Evolutionary conservation across 2,888 invertebrate species (phyloP).

Genomic region (Sarcophaga subvicina): DNA sequence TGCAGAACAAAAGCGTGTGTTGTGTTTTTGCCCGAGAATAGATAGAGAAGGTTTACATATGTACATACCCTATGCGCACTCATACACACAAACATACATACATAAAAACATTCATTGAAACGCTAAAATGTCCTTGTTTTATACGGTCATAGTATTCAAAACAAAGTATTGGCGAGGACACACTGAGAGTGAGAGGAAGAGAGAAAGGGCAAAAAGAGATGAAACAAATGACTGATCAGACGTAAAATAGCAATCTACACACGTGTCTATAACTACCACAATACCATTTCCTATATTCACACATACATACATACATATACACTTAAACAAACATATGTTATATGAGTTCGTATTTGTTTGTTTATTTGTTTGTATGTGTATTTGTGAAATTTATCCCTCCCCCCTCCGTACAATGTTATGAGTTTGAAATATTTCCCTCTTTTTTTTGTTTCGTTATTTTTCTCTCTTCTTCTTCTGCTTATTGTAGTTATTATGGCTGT

Average conservation of each 20-base stretch:
- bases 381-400: constrained; percentile 19
- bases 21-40: constrained; percentile 48
- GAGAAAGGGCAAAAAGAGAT: constrained; percentile 2
- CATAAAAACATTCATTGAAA: not conserved
- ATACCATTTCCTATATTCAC: not conserved
- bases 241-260: constrained; percentile 48
- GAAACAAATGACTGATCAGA: constrained; percentile 53
- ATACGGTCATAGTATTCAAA: constrained; percentile 43
- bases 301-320: constrained; percentile 1
- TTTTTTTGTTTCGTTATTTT: not conserved
- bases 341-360: constrained; percentile 15
- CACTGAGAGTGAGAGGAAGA: not conserved
- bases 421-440: constrained; percentile 22
- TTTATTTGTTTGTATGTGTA: constrained; percentile 10
- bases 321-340: not conserved
- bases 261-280: constrained; percentile 38
- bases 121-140: not conserved
- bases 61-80: constrained; percentile 1
- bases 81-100: not conserved
- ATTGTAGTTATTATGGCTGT: not conserved
- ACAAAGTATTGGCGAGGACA: not conserved
- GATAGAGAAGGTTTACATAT: constrained; percentile 15
- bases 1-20: constrained; percentile 21
- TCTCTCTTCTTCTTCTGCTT: too few relatives aligned
- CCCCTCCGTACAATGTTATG: constrained; percentile 16